A percentile compares a stretch with the other conserved stretches of the same genome.
Conservation (phyloP, 23 tunicate genomes). For the Halocynthia aurantium region DNA sequence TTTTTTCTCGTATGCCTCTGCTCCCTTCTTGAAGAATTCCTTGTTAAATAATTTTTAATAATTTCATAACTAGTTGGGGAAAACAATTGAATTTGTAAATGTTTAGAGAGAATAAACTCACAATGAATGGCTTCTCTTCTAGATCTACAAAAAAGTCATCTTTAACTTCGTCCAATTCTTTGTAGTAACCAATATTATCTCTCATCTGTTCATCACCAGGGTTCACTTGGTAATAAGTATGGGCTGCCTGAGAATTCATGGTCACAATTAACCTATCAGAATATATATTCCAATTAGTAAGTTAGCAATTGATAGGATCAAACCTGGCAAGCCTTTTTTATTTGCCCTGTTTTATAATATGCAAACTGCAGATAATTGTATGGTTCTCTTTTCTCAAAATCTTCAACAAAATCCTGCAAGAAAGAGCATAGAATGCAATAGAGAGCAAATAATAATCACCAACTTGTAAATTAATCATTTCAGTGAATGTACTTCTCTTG, state of each 20-base stretch:
- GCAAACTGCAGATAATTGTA: conserved; percentile 72
- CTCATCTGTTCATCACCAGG: conserved; percentile 38
- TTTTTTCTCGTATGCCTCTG: conserved; percentile 28
- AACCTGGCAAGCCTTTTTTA: conserved; percentile 48
- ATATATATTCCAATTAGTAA: not conserved
- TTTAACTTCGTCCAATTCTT: conserved; percentile 1
- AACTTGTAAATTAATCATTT: not conserved
- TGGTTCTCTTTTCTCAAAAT: conserved; percentile 41
- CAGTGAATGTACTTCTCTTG: conserved; percentile 11
- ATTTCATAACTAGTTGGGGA: not conserved
- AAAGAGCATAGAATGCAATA: not conserved
- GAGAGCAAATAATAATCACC: not conserved
- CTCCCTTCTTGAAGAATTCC: conserved; percentile 31
- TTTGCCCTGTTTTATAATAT: conserved; percentile 34
- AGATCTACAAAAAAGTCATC: conserved; percentile 35
- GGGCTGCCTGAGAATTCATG: conserved; percentile 30
- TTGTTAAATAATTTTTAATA: not conserved
- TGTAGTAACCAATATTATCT: conserved; percentile 47
- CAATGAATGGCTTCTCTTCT: conserved; percentile 43
- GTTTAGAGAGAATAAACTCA: conserved; percentile 2
- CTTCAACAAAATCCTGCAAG: conserved; percentile 25
- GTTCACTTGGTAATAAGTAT: conserved; percentile 50
- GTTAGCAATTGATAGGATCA: not conserved
- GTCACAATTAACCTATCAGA: too few species aligned
- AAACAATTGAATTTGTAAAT: not conserved